These are phyloP conservation scores for Kryptolebias marmoratus DNA, from an alignment of 2,113 vertebrate species.

Conservation along the genomic window DNA sequence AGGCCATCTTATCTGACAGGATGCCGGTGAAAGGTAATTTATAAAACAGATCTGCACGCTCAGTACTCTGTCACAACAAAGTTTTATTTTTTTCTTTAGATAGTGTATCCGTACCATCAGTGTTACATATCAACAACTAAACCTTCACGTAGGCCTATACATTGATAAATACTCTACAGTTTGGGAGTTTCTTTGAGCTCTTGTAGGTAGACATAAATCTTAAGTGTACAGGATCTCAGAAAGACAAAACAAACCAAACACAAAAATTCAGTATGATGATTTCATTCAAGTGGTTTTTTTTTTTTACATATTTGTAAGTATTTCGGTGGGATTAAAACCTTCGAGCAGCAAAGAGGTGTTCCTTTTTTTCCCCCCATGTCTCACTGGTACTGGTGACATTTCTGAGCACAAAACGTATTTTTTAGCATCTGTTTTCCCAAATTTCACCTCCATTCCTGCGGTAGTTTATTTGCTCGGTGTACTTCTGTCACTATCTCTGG, in stretches of 20 bases:
- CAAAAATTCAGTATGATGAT: neutral
- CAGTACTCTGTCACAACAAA: no score
- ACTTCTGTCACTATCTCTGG: conserved; percentile 68
- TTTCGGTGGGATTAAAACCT: conserved; percentile 6
- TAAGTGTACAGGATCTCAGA: neutral
- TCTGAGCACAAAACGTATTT: conserved; percentile 26
- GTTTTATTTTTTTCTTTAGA: no score
- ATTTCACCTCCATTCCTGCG: conserved; percentile 62
- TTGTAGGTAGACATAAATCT: no score
- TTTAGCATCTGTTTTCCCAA: conserved; percentile 75
- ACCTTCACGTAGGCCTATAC: no score
- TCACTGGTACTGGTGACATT: conserved; percentile 46
- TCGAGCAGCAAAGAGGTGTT: conserved; percentile 1
- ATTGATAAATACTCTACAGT: no score
- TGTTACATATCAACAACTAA: no score
- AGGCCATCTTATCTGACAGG: neutral
- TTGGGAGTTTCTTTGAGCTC: no score
- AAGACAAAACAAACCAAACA: neutral
- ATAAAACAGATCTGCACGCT: no score
- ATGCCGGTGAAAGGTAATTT: neutral
- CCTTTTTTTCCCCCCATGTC: conserved; percentile 6
- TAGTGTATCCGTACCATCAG: no score
- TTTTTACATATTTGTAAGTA: neutral
- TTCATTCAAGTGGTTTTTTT: neutral
- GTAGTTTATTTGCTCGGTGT: conserved; percentile 65